Evolutionary conservation across 2,113 vertebrate species (phyloP).

Genomic region (Isichthys henryi): DNA sequence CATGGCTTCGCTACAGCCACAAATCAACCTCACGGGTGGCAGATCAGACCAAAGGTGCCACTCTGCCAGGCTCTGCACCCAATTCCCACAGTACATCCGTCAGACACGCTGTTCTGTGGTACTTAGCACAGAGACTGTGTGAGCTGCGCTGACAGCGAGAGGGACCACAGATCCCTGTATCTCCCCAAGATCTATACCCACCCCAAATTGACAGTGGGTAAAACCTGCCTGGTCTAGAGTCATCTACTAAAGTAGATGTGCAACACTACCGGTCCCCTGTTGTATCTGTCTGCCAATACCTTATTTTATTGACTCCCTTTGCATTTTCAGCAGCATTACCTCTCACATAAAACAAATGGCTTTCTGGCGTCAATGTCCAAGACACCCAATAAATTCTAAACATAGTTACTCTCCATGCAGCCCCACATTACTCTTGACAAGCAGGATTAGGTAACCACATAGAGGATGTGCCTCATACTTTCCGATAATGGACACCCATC

Average conservation of each 20-base stretch:
- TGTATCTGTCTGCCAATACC: neutral
- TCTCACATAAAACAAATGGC: neutral
- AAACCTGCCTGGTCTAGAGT: neutral
- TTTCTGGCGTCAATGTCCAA: neutral
- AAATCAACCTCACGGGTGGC: neutral
- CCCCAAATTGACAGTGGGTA: neutral
- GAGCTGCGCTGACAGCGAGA: neutral
- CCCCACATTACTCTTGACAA: neutral
- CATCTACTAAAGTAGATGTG: neutral
- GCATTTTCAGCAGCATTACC: neutral
- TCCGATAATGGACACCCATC: neutral
- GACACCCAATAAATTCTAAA: neutral
- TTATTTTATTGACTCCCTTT: neutral
- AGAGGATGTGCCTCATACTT: neutral
- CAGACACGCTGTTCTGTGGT: neutral
- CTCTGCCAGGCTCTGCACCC: neutral
- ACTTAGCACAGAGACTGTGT: neutral
- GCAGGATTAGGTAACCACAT: neutral
- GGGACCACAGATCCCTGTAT: neutral
- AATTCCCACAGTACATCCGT: neutral
- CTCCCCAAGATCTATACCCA: neutral
- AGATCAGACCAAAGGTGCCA: neutral
- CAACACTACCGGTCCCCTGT: neutral
- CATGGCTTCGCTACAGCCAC: neutral
- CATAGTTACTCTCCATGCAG: neutral